Percentiles rank a stretch among this genome's conserved stretches.
Conservation (phyloP, 1,140 invertebrate species). For the Cyclina sinensis region DNA sequence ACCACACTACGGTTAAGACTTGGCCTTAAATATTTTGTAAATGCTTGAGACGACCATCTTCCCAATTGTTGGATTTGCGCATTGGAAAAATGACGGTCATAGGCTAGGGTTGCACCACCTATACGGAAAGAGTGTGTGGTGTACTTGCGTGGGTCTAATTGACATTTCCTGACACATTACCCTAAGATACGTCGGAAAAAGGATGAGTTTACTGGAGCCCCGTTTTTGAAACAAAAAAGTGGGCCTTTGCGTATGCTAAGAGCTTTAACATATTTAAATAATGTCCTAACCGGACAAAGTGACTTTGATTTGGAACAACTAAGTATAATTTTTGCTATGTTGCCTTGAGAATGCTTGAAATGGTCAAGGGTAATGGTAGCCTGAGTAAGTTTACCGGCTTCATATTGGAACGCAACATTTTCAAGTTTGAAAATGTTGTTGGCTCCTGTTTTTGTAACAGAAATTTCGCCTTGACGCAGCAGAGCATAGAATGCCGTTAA, state of each 20-base stretch:
- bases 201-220: background rate
- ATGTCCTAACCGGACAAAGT: conserved; percentile 19
- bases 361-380: background rate
- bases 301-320: background rate
- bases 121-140: too few species aligned
- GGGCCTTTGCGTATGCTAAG: too few species aligned
- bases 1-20: too few species aligned
- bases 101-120: background rate
- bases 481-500: conserved; percentile 19
- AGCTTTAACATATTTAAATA: background rate
- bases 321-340: background rate
- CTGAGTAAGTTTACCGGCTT: background rate
- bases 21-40: too few species aligned
- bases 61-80: background rate
- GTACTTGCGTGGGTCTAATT: background rate
- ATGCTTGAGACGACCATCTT: conserved; percentile 2
- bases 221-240: background rate
- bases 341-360: background rate
- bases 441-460: background rate
- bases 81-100: too few species aligned
- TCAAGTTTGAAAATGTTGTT: background rate
- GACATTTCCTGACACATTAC: background rate
- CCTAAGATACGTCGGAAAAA: background rate
- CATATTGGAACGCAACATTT: too few species aligned
- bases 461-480: conserved; percentile 14